phyloP scores from a whole-genome alignment of 2,797 vertebrate genomes.

The Xenentodon cancila region DNA sequence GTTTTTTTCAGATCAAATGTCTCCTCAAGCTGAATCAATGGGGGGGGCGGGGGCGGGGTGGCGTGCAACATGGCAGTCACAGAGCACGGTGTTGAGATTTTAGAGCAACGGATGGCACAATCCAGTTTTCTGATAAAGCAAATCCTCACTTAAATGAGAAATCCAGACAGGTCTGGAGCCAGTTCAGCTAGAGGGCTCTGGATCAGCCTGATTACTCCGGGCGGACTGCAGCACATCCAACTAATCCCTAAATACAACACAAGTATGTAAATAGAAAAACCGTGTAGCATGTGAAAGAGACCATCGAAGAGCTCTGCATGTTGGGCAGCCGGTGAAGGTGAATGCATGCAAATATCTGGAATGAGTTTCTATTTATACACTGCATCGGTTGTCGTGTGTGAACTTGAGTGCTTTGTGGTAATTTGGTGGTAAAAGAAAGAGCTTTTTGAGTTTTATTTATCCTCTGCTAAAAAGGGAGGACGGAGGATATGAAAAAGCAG shows the following conservation, averaged over 20 bases:
- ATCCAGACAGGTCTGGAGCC: slow-evolving; percentile 57
- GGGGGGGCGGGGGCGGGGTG: too few relatives aligned
- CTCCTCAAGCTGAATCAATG: slow-evolving; percentile 32
- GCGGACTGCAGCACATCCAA: slow-evolving; percentile 69
- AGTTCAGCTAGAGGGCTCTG: slow-evolving; percentile 64
- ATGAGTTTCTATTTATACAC: slow-evolving; percentile 4
- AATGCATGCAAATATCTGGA: slow-evolving; percentile 1
- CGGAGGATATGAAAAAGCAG: slow-evolving; percentile 28
- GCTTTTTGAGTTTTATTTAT: slow-evolving; percentile 53
- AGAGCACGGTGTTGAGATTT: slow-evolving; percentile 34
- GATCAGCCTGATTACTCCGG: slow-evolving; percentile 77
- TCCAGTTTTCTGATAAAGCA: slow-evolving; percentile 66
- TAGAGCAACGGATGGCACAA: slow-evolving; percentile 36
- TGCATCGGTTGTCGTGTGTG: slow-evolving; percentile 1
- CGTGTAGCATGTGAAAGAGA: slow-evolving; percentile 32
- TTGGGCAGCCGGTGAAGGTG: slow-evolving; percentile 1
- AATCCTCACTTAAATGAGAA: slow-evolving; percentile 73
- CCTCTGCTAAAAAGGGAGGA: slow-evolving; percentile 24
- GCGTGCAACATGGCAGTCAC: slow-evolving; percentile 8
- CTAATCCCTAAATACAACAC: slow-evolving; percentile 68
- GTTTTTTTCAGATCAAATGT: slow-evolving; percentile 47
- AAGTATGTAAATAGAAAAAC: slow-evolving; percentile 41
- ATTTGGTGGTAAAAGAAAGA: slow-evolving; percentile 26
- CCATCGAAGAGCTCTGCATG: slow-evolving; percentile 2
- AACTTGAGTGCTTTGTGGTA: neutral